Conservation (phyloP, 2,797 vertebrate genomes). For the Galago senegalensis region DNA sequence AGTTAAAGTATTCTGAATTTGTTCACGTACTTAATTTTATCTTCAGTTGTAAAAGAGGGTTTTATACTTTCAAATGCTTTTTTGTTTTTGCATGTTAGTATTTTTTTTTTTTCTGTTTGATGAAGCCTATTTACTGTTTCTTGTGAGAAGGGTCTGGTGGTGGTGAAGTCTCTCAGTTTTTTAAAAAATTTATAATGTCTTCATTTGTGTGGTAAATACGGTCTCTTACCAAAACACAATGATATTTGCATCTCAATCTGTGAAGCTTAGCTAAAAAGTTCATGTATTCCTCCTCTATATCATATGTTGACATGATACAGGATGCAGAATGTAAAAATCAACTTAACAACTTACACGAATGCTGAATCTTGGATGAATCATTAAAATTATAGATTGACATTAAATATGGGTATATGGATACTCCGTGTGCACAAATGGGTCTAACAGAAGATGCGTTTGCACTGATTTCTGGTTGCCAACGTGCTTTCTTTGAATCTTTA, state of each 20-base stretch:
- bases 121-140: not conserved
- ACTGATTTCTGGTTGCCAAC: not conserved
- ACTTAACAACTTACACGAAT: not conserved
- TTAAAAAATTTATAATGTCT: slow-evolving; percentile 60
- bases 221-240: slow-evolving; percentile 28
- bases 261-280: slow-evolving; percentile 50
- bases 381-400: slow-evolving; percentile 50
- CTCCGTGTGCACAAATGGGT: not conserved
- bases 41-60: not conserved
- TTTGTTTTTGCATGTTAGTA: not conserved
- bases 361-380: slow-evolving; percentile 47
- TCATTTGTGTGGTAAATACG: slow-evolving; percentile 59
- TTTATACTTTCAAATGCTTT: not conserved
- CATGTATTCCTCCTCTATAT: slow-evolving; percentile 15
- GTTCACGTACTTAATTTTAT: not conserved
- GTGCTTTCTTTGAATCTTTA: slow-evolving; percentile 82
- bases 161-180: not conserved
- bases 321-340: slow-evolving; percentile 50
- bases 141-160: not conserved
- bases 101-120: not conserved
- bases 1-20: not conserved
- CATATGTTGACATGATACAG: slow-evolving; percentile 17
- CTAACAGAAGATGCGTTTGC: slow-evolving; percentile 49
- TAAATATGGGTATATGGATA: not conserved
- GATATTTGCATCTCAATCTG: slow-evolving; percentile 4